These are phyloP conservation scores for Ichneumoninae sp. DNA, from an alignment of 2,888 invertebrate species.

Conservation along the genomic window DNA sequence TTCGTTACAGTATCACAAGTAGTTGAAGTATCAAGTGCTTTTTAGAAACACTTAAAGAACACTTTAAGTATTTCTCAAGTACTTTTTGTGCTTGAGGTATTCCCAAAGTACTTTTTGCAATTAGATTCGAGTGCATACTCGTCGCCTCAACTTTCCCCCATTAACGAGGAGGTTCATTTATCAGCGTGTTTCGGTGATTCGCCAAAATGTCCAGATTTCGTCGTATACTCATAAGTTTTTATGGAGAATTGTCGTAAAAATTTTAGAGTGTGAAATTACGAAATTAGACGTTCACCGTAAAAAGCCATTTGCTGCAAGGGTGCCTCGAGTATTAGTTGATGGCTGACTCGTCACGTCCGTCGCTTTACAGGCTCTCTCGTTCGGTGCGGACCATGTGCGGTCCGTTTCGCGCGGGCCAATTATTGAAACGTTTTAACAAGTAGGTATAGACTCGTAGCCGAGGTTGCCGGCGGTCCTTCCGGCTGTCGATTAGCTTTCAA, in stretches of 20 bases:
- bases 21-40: too few species aligned
- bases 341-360: slow-evolving; percentile 13
- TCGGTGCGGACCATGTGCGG: not conserved
- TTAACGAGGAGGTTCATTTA: too few species aligned
- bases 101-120: too few species aligned
- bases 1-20: too few species aligned
- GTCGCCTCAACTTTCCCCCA: too few species aligned
- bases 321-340: not conserved
- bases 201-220: too few species aligned
- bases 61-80: too few species aligned
- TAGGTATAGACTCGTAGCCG: slow-evolving; percentile 22
- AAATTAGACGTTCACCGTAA: not conserved
- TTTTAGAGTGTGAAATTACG: not conserved
- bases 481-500: slow-evolving; percentile 52
- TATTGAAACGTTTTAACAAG: slow-evolving; percentile 48
- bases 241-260: not conserved
- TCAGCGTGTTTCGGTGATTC: too few species aligned
- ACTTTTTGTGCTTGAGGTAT: too few species aligned
- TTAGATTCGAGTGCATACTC: too few species aligned
- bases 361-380: not conserved
- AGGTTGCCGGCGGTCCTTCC: not conserved
- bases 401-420: slow-evolving; percentile 20
- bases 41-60: too few species aligned
- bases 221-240: too few species aligned
- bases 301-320: not conserved